These are phyloP conservation scores for Danio rerio DNA, from an alignment of 2,113 vertebrate species.

Conservation along the genomic window DNA sequence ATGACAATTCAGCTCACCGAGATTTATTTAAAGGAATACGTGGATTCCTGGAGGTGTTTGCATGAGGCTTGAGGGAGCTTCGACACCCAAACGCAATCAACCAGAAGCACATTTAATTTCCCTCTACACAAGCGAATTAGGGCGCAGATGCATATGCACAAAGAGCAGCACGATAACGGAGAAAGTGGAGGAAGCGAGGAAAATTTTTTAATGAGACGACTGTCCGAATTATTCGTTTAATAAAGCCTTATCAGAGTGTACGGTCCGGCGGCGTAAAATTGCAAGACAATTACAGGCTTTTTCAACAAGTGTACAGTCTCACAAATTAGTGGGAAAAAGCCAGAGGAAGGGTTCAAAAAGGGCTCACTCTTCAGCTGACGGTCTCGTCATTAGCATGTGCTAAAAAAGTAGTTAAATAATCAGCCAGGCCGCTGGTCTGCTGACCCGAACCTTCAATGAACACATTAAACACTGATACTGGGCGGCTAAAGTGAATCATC, in stretches of 20 bases:
- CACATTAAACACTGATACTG: not conserved
- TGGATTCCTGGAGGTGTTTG: conserved; percentile 12
- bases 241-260: not conserved
- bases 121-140: conserved; percentile 42
- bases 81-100: conserved; percentile 31
- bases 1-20: not conserved
- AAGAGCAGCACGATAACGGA: conserved; percentile 26
- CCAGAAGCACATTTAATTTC: conserved; percentile 53
- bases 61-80: conserved; percentile 25
- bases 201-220: conserved; percentile 32
- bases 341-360: not conserved
- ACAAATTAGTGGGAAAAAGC: not conserved
- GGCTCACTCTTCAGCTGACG: not conserved
- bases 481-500: not conserved
- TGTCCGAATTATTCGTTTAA: conserved; percentile 16
- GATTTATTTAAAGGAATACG: conserved; percentile 13
- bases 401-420: not conserved
- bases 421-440: not conserved
- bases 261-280: not conserved
- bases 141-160: conserved; percentile 15
- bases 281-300: not conserved
- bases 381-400: not conserved
- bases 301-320: not conserved
- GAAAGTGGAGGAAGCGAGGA: not conserved
- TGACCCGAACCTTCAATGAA: not conserved